Evolutionary conservation across 1,140 invertebrate genomes (phyloP).

Genomic region (Chrysoperla carnea): DNA sequence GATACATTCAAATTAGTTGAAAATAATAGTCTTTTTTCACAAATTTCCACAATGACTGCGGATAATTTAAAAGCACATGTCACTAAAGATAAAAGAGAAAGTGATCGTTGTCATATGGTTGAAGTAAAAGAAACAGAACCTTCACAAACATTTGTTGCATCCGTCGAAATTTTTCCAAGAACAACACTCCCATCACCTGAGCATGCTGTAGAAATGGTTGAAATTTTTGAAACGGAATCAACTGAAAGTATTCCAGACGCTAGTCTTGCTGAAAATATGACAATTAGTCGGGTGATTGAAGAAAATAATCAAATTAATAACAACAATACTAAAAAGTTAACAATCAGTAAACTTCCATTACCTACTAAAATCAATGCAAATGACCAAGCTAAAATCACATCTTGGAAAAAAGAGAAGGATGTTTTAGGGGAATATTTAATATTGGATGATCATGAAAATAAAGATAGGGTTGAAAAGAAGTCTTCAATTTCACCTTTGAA

Average conservation of each 20-base stretch:
- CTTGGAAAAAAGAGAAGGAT: constrained; percentile 16
- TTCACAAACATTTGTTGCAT: constrained; percentile 23
- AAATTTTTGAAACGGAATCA: constrained; percentile 30
- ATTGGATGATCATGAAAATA: constrained; percentile 12
- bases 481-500: constrained; percentile 1
- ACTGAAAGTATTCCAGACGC: constrained; percentile 33
- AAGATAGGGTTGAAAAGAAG: constrained; percentile 2
- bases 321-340: constrained; percentile 4
- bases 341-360: not conserved
- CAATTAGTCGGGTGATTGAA: constrained; percentile 4
- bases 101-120: constrained; percentile 27
- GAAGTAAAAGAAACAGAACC: constrained; percentile 38
- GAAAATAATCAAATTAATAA: constrained; percentile 8
- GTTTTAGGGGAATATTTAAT: constrained; percentile 21
- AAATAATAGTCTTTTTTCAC: constrained; percentile 48
- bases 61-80: constrained; percentile 8
- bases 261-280: constrained; percentile 24
- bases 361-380: constrained; percentile 5
- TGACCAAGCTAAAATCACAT: constrained; percentile 12
- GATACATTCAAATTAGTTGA: constrained; percentile 40
- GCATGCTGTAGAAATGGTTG: constrained; percentile 28
- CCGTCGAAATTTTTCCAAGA: constrained; percentile 22
- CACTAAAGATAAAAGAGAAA: constrained; percentile 6
- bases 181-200: constrained; percentile 11
- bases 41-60: constrained; percentile 32